phyloP scores from a whole-genome alignment of 1,140 invertebrate genomes.

The Dermatophagoides farinae region DNA sequence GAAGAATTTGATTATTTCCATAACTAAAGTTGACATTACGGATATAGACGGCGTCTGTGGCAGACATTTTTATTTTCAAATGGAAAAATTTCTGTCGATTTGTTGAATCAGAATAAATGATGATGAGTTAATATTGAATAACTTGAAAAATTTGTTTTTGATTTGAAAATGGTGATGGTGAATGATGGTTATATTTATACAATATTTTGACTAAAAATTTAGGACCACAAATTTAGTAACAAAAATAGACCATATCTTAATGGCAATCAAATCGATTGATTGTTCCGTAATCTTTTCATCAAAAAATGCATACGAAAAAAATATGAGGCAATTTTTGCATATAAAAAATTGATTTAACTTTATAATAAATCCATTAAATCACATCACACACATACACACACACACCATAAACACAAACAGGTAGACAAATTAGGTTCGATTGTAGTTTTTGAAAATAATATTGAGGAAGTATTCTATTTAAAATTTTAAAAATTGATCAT shows the following conservation, averaged over 20 bases:
- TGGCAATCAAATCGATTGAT: not conserved
- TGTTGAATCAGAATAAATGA: not conserved
- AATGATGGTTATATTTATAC: not conserved
- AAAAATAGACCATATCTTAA: not conserved
- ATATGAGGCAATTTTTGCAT: too few relatives aligned
- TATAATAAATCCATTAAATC: too few relatives aligned
- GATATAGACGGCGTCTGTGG: not conserved
- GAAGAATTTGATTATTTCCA: conserved; percentile 1
- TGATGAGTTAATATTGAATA: not conserved
- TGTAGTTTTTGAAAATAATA: too few relatives aligned
- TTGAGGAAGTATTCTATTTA: too few relatives aligned
- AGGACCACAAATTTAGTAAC: not conserved
- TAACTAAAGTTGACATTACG: conserved; percentile 6
- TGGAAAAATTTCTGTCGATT: not conserved
- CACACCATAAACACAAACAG: too few relatives aligned
- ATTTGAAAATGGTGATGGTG: too few relatives aligned
- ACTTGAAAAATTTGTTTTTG: not conserved
- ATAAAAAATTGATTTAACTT: too few relatives aligned
- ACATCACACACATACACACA: too few relatives aligned
- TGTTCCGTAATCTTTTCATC: not conserved
- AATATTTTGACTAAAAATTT: not conserved
- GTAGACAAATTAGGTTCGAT: too few relatives aligned
- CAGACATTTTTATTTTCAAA: not conserved
- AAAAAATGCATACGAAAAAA: not conserved
- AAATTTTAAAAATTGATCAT: too few relatives aligned